phyloP scores from a whole-genome alignment of 2,113 vertebrate species.

The Phalacrocorax pelagicus region DNA sequence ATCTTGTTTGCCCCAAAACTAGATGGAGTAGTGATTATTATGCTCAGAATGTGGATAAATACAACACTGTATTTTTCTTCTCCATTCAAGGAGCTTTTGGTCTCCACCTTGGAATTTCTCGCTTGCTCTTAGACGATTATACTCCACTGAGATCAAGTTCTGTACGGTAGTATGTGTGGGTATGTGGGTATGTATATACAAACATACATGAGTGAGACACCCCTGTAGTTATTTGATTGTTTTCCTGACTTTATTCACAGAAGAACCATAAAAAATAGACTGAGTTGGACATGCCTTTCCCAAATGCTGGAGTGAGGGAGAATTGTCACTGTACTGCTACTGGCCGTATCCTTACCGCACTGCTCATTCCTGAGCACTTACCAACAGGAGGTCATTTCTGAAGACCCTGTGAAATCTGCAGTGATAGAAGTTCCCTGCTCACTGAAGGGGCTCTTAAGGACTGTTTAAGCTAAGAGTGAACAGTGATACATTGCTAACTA shows the following conservation, averaged over 20 bases:
- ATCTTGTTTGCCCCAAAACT: not conserved
- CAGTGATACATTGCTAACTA: not conserved
- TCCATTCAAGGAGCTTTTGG: not conserved
- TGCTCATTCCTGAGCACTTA: not conserved
- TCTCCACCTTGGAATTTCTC: not conserved
- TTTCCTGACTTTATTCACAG: not conserved
- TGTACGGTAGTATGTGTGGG: accelerated
- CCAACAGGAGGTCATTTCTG: not conserved
- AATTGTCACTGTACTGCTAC: not conserved
- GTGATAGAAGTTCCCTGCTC: not conserved
- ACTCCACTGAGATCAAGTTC: not conserved
- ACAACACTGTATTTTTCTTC: not conserved
- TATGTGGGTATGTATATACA: not conserved
- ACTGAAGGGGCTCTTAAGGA: not conserved
- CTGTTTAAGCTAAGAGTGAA: not conserved
- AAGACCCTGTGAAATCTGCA: not conserved
- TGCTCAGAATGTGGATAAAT: not conserved
- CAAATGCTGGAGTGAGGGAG: not conserved
- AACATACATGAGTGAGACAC: not conserved
- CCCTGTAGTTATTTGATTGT: not conserved
- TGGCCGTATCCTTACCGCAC: not conserved
- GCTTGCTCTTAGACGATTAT: not conserved
- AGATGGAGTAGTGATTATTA: not conserved
- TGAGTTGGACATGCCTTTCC: not conserved
- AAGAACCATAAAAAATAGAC: not conserved